Percentiles rank a stretch among this genome's conserved stretches.
These are phyloP conservation scores for Orius insidiosus DNA, from an alignment of 1,140 invertebrate genomes.

Conservation along the genomic window DNA sequence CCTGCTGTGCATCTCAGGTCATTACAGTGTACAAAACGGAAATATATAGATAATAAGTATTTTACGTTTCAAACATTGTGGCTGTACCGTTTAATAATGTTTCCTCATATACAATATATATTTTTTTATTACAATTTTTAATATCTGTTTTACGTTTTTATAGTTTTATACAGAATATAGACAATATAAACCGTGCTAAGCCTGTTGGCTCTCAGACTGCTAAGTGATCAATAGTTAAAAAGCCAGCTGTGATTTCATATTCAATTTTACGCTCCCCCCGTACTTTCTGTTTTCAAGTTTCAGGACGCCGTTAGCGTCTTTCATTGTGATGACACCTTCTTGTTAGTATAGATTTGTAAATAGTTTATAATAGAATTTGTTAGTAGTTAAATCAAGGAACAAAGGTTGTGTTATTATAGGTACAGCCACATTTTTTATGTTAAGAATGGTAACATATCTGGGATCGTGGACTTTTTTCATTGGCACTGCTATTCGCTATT, in stretches of 20 bases:
- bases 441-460: conserved; percentile 10
- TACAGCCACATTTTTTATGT: conserved; percentile 14
- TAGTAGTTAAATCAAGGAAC: conserved; percentile 8
- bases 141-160: conserved; percentile 18
- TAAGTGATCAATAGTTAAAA: background rate
- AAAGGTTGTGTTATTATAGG: conserved; percentile 16
- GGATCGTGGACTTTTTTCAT: background rate
- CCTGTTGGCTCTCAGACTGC: too few species aligned
- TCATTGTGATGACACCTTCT: conserved; percentile 8
- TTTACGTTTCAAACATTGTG: conserved; percentile 13
- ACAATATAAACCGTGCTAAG: conserved; percentile 14
- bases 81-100: conserved; percentile 16
- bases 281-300: too few species aligned
- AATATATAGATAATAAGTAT: conserved; percentile 12
- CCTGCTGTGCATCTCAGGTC: conserved; percentile 12
- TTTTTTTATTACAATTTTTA: conserved; percentile 17
- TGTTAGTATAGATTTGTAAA: conserved; percentile 11
- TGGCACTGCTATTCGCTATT: too few species aligned
- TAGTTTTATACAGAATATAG: conserved; percentile 17
- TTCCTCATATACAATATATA: conserved; percentile 15
- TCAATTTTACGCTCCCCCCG: conserved; percentile 2
- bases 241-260: conserved; percentile 11
- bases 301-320: too few species aligned
- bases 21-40: conserved; percentile 12
- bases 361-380: conserved; percentile 10